Evolutionary conservation across 1,140 invertebrate genomes (phyloP), one percentile per base, ranked within the genome.

Genomic region (Lordiphosa mommai): DNA sequence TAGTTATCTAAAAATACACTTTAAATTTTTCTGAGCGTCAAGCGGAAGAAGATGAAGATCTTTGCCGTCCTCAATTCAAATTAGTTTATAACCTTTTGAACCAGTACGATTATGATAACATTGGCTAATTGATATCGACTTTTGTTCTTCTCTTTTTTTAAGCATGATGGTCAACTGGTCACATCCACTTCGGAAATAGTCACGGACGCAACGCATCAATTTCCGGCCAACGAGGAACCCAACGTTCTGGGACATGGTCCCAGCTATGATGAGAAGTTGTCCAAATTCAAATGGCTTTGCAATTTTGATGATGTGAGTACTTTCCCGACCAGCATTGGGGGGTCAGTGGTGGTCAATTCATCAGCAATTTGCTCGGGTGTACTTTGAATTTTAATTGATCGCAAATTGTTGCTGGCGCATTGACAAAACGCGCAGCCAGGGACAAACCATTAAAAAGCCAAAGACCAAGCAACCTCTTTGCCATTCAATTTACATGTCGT

Each of bases 271-370:
- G 72, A 61, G 36, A 84, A 88, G 44, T 37, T 72, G 32, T 61
- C 65, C 40, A 77, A 77, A 59, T 58, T 71, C 33, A 87, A 88
- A 53, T 68, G 72, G 68, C 61, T 88, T 1, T 71, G 87, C 60
- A 87, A 82, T 66, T 88, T 86, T 48, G 86, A 88, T 61, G 86
- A 88, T 66, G 86, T 88, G 64, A 88, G 86, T 86, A 32, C 57
- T 56, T 17, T 38, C n/a, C n/a, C 23, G 29, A 34, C 17, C 27
- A 33, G 41, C 14, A 10, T 23, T 33, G 4, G 13, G 9, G 34
- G 14, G 14, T 37, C 40, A 44, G 29, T 36, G 33, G 47, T 43
- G 53, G 61, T 65, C 61, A 48, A 64, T 55, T 68, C 44, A 48
- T 34, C 23, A 23, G 7, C 65, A 68, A 68, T 67, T 70, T 57